Percentiles rank a stretch among this genome's conserved stretches.
Conservation (phyloP, 2,797 vertebrate species). For the Calcarius lapponicus region DNA sequence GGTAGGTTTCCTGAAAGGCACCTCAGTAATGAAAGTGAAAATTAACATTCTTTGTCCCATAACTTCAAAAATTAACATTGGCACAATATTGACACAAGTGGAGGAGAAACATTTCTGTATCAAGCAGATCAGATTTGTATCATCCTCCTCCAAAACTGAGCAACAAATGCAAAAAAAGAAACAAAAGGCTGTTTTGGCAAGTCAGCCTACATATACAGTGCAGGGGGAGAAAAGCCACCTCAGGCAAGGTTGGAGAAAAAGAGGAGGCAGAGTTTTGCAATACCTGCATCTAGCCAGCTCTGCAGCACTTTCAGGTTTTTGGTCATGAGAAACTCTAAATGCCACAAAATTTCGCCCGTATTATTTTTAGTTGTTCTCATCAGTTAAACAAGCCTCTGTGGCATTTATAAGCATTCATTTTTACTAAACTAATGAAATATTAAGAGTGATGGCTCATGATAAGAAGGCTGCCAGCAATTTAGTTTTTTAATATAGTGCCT, state of each 20-base stretch:
- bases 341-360: not conserved
- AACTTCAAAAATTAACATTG: not conserved
- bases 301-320: not conserved
- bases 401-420: not conserved
- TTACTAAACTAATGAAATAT: not conserved
- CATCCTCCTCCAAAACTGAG: not conserved
- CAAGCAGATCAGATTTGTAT: not conserved
- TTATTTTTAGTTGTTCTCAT: not conserved
- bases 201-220: not conserved
- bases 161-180: not conserved
- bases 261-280: not conserved
- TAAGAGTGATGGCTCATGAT: not conserved
- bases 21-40: not conserved
- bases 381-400: not conserved
- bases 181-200: not conserved
- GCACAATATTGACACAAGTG: not conserved
- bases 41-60: not conserved
- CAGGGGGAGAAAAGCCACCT: not conserved
- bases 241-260: not conserved
- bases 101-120: not conserved
- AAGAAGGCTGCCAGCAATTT: not conserved
- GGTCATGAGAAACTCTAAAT: not conserved
- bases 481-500: not conserved
- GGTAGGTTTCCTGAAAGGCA: not conserved
- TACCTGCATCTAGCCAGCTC: not conserved